These are phyloP conservation scores for Leptoteleia sp. DNA, from an alignment of 1,140 invertebrate genomes.

Conservation along the genomic window DNA sequence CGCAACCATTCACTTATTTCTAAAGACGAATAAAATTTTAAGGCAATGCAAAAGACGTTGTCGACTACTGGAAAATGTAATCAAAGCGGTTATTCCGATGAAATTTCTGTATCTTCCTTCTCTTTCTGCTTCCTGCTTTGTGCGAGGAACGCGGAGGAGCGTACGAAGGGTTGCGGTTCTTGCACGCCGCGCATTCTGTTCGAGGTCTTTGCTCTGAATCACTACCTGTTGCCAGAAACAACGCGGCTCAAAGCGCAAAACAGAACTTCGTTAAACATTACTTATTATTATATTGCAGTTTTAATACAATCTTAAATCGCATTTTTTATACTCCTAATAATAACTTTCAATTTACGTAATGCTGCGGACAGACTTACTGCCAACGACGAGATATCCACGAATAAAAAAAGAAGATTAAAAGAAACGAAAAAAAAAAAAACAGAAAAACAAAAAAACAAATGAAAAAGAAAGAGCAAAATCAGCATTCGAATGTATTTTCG, in stretches of 20 bases:
- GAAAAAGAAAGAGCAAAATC: too few species aligned
- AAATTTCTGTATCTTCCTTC: conserved; percentile 1
- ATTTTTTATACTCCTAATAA: too few species aligned
- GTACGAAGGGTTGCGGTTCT: conserved; percentile 67
- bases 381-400: neutral
- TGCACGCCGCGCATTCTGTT: conserved; percentile 69
- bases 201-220: conserved; percentile 77
- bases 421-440: too few species aligned
- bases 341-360: neutral
- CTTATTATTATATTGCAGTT: neutral
- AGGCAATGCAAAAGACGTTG: conserved; percentile 20
- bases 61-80: conserved; percentile 30
- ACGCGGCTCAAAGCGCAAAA: conserved; percentile 39
- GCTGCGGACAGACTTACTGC: neutral
- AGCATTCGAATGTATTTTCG: neutral
- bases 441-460: too few species aligned
- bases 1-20: conserved; percentile 34
- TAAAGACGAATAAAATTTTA: conserved; percentile 40
- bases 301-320: neutral
- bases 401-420: too few species aligned
- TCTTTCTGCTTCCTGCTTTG: neutral
- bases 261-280: conserved; percentile 25
- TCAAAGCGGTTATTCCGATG: conserved; percentile 21
- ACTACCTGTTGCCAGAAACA: conserved; percentile 73
- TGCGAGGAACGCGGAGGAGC: conserved; percentile 1